Base-by-base conservation (phyloP, 2,113 vertebrate genomes). In the Onychostoma macrolepis region DNA sequence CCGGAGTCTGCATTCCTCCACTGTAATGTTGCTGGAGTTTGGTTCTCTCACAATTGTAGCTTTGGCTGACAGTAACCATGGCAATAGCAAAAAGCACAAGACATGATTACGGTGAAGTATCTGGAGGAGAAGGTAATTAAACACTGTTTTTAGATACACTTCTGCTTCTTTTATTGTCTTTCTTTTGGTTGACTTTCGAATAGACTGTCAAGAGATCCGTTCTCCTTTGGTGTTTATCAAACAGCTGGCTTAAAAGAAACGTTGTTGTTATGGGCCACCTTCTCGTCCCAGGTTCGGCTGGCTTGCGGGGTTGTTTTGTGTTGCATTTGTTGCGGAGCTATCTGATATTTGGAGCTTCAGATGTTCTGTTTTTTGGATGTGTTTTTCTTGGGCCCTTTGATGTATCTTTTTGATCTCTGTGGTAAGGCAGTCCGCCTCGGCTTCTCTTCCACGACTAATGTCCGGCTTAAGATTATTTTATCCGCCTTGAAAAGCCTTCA, bases 391-490 rank as follows among this genome's bases (percentile, higher is more conserved):
- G 33, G n/a, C 36, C 21, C 30, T 83, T 87, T 87, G 86, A 87
- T 83, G 86, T 87, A 76, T 82, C 86, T 65, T 83, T 84, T 87
- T 83, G 80, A 87, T 87, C 56, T 78, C 41, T n/a, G 38, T 24
- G 71, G 69, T 63, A 79, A 38, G 74, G 80, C 79, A 38, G 41
- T 21, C 69, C 6, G 80, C 56, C 80, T 61, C 33, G 0, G 83
- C 67, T 58, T 84, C 33, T 58, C 48, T 84, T 84, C 79, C 28
- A 61, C 56, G 24, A 63, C 69, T 74, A 71, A 41, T 72, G 79
- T 83, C 80, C 43, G 17, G 71, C 38, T 75, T 63, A 33, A 67
- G 56, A 63, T 75, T 56, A 45, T 53, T 58, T 65, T 38, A 67
- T 77, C 33, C 24, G 26, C 50, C 19, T 33, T 61, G 28, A 71